phyloP scores from a whole-genome alignment of 1,140 invertebrate species.

The Cydia splendana region DNA sequence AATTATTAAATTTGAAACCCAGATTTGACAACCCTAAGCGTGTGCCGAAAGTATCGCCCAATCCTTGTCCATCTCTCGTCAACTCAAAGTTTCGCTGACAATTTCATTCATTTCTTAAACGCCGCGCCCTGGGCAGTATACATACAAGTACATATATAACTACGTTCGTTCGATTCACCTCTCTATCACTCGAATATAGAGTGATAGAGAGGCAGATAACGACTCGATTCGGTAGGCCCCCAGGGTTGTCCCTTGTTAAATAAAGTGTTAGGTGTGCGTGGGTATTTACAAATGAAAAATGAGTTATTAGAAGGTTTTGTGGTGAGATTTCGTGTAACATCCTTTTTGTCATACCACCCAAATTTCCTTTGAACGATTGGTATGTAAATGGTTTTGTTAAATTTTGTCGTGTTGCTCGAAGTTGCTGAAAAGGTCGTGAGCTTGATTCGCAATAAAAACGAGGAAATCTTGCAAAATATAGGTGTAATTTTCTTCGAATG shows the following conservation, averaged over 20 bases:
- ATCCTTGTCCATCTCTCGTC: conserved; percentile 6
- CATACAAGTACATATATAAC: too few relatives aligned
- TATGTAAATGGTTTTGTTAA: neutral
- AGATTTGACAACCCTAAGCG: neutral
- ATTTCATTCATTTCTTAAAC: conserved; percentile 11
- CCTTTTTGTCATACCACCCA: neutral
- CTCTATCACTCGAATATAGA: too few relatives aligned
- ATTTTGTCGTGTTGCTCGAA: neutral
- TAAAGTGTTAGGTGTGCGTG: neutral
- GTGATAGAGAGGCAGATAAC: too few relatives aligned
- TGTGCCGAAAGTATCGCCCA: neutral
- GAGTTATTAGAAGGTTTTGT: neutral
- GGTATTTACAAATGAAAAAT: conserved; percentile 4
- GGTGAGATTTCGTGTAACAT: neutral
- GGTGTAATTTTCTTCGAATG: too few relatives aligned
- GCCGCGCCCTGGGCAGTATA: neutral
- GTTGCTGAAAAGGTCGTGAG: too few relatives aligned
- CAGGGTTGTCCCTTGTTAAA: neutral
- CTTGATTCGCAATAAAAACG: too few relatives aligned
- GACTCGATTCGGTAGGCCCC: neutral
- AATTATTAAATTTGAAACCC: too few relatives aligned
- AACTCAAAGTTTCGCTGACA: neutral
- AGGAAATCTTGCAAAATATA: too few relatives aligned
- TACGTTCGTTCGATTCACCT: too few relatives aligned
- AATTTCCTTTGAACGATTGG: neutral